Evolutionary conservation across 2,797 vertebrate species (phyloP).

Genomic region (Micromesistius poutassou): DNA sequence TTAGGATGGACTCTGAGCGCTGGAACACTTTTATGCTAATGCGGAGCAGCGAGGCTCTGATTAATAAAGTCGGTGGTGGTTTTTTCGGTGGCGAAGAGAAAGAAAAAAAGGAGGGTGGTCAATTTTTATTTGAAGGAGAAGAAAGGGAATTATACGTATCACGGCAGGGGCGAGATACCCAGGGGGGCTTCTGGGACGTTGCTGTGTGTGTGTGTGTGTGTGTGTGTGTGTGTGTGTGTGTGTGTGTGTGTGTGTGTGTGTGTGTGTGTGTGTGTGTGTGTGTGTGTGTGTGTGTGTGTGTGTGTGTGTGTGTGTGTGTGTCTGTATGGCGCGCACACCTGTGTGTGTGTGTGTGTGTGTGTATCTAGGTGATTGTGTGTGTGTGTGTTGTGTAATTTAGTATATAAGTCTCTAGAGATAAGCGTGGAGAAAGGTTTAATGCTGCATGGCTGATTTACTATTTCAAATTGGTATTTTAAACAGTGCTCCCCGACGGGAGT

Average conservation of each 20-base stretch:
- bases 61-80: slow-evolving; percentile 60
- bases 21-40: slow-evolving; percentile 70
- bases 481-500: slow-evolving; percentile 50
- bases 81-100: slow-evolving; percentile 37
- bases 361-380: slow-evolving; percentile 16
- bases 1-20: slow-evolving; percentile 53
- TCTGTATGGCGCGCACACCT: slow-evolving; percentile 29
- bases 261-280: slow-evolving; percentile 28
- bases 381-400: slow-evolving; percentile 50
- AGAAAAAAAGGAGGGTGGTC: slow-evolving; percentile 44
- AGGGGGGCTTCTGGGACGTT: slow-evolving; percentile 17
- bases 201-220: slow-evolving; percentile 41
- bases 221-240: slow-evolving; percentile 40
- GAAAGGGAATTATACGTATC: slow-evolving; percentile 50
- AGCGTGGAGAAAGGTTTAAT: slow-evolving; percentile 41
- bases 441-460: slow-evolving; percentile 62
- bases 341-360: slow-evolving; percentile 29
- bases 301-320: slow-evolving; percentile 41
- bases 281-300: slow-evolving; percentile 49
- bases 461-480: slow-evolving; percentile 69
- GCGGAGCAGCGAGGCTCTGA: slow-evolving; percentile 45
- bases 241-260: slow-evolving; percentile 32
- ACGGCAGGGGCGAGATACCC: slow-evolving; percentile 40
- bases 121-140: slow-evolving; percentile 53
- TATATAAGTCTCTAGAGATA: slow-evolving; percentile 56